These are phyloP conservation scores for Euphonia xanthogaster DNA, from an alignment of 2,797 vertebrate genomes.

Conservation along the genomic window DNA sequence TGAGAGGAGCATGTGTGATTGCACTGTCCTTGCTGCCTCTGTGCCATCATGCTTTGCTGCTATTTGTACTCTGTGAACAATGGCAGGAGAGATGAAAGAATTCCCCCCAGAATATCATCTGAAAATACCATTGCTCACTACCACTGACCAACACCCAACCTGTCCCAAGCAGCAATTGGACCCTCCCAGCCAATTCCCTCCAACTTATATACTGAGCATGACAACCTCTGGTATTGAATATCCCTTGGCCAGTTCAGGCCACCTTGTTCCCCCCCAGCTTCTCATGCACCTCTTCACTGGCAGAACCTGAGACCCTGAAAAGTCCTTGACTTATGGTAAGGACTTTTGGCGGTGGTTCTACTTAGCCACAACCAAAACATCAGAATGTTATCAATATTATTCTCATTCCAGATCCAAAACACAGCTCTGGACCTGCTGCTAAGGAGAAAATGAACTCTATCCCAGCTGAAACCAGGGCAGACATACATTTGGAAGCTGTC, in stretches of 20 bases:
- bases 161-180: background rate
- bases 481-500: background rate
- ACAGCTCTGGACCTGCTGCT: background rate
- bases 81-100: background rate
- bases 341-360: background rate
- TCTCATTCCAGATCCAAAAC: background rate
- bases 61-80: background rate
- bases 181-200: background rate
- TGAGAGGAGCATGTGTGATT: background rate
- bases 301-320: background rate
- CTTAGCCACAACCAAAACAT: background rate
- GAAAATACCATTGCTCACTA: background rate
- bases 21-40: background rate
- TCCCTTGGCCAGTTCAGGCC: accelerated
- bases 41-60: background rate
- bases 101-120: background rate
- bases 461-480: background rate
- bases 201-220: background rate
- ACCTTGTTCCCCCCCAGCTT: background rate
- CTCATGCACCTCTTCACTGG: accelerated
- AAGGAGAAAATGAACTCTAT: background rate
- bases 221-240: background rate
- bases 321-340: background rate
- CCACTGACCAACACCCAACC: background rate
- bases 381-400: background rate